Conservation (phyloP, 1,140 invertebrate species). For the Yoshiicerus persimilis region DNA sequence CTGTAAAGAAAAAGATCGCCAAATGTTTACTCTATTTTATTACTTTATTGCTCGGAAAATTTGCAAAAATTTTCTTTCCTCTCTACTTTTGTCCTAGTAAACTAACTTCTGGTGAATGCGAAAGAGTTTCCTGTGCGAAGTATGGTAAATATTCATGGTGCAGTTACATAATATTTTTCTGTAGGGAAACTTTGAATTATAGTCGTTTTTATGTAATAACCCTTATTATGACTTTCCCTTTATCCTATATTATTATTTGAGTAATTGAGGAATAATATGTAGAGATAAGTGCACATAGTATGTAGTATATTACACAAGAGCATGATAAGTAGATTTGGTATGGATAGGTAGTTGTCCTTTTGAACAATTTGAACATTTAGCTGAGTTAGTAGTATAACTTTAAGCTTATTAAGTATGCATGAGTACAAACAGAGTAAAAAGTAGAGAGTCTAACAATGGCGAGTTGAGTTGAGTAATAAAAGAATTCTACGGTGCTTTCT, state of each 20-base stretch:
- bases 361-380: not conserved
- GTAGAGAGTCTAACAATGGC: not conserved
- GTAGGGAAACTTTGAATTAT: no score
- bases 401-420: not conserved
- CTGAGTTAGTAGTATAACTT: not conserved
- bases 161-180: no score
- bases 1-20: no score
- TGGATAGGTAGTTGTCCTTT: not conserved
- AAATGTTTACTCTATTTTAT: no score
- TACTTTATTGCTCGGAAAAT: not conserved
- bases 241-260: not conserved
- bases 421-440: not conserved
- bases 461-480: not conserved
- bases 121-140: not conserved
- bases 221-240: no score
- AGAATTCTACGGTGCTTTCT: not conserved
- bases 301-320: no score
- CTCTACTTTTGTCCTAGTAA: no score
- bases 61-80: no score
- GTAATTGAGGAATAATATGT: not conserved
- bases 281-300: no score
- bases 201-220: no score
- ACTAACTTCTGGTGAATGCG: not conserved
- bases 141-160: not conserved
- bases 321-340: no score